These are phyloP conservation scores for Crocallis elinguaria DNA, from an alignment of 2,888 invertebrate genomes.

Conservation along the genomic window DNA sequence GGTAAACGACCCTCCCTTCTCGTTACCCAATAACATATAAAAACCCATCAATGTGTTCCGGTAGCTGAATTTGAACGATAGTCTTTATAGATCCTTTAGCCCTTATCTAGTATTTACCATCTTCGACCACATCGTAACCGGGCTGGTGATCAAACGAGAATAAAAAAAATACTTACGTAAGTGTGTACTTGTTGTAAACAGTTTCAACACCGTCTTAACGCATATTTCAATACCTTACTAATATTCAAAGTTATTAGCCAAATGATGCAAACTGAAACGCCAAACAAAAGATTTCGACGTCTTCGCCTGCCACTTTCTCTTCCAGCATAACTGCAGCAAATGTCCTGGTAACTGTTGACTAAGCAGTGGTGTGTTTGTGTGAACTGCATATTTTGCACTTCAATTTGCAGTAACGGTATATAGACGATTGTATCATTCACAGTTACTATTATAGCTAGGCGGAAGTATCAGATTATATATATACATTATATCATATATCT, in stretches of 20 bases:
- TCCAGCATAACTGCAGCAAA: slow-evolving; percentile 5
- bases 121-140: no score
- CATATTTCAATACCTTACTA: neutral
- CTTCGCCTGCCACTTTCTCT: slow-evolving; percentile 16
- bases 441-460: neutral
- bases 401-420: neutral
- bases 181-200: neutral
- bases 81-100: no score
- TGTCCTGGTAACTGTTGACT: neutral
- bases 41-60: no score
- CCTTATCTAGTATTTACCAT: no score
- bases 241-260: slow-evolving; percentile 13
- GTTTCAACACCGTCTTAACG: neutral
- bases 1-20: no score
- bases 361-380: neutral
- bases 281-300: slow-evolving; percentile 14
- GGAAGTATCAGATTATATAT: no score
- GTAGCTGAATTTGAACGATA: no score
- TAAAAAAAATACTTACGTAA: no score
- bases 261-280: slow-evolving; percentile 20
- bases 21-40: no score
- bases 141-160: no score
- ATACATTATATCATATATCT: no score
- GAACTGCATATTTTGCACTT: neutral
- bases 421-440: neutral